Percentiles rank a stretch among this genome's conserved stretches.
Conservation (phyloP, 2,797 vertebrate genomes). For the Hozukius guyotensis region DNA sequence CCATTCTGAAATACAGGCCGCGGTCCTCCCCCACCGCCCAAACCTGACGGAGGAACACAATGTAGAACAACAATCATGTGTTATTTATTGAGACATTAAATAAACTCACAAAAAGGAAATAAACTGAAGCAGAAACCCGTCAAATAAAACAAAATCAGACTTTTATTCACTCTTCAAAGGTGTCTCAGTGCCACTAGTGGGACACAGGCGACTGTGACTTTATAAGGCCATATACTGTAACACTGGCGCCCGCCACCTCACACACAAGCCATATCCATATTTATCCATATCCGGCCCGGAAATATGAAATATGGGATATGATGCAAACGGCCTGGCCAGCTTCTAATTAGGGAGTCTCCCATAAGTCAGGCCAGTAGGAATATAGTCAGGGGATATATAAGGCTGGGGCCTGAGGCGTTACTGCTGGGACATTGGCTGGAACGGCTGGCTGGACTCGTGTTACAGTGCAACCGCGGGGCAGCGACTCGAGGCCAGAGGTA, state of each 20-base stretch:
- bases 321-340: slow-evolving; percentile 67
- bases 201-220: slow-evolving; percentile 56
- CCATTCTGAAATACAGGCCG: slow-evolving; percentile 92
- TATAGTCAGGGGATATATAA: slow-evolving; percentile 81
- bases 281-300: slow-evolving; percentile 50
- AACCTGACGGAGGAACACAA: slow-evolving; percentile 79
- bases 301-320: slow-evolving; percentile 81
- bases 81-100: background rate
- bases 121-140: background rate
- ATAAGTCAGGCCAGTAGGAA: slow-evolving; percentile 73
- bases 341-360: slow-evolving; percentile 83
- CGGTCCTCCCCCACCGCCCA: slow-evolving; percentile 94
- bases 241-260: slow-evolving; percentile 47
- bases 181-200: background rate
- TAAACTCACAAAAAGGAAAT: background rate
- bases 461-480: slow-evolving; percentile 64
- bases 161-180: background rate
- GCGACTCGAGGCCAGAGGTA: slow-evolving; percentile 15
- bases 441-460: slow-evolving; percentile 59
- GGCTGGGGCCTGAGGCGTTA: slow-evolving; percentile 61
- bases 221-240: slow-evolving; percentile 74
- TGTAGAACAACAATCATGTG: background rate
- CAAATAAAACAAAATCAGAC: background rate
- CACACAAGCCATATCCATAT: slow-evolving; percentile 62
- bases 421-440: slow-evolving; percentile 65